Evolutionary conservation across 1,140 invertebrate species (phyloP).

Genomic region (Dendrolimus punctatus): DNA sequence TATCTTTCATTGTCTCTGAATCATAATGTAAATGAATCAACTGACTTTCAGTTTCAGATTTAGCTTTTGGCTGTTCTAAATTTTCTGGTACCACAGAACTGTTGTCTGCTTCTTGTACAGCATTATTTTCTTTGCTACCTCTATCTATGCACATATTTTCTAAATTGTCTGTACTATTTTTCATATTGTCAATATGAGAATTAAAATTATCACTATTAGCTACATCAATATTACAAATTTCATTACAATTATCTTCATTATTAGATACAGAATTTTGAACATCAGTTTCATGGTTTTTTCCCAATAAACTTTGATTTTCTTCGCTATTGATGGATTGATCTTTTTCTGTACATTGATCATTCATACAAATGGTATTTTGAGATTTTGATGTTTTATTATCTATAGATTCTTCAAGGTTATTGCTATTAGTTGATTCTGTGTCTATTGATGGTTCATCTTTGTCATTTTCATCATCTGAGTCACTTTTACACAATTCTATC

Average conservation of each 20-base stretch:
- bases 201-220: neutral
- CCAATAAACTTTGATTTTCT: too few species aligned
- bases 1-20: conserved; percentile 17
- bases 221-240: neutral
- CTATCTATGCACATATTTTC: too few species aligned
- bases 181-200: too few species aligned
- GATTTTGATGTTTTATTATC: conserved; percentile 2
- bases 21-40: conserved; percentile 37
- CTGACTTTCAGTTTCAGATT: conserved; percentile 31
- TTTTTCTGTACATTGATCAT: conserved; percentile 5
- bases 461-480: conserved; percentile 56
- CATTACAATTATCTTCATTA: neutral
- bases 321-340: neutral
- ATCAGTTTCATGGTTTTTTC: too few species aligned
- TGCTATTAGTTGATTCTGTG: conserved; percentile 6
- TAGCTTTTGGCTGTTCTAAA: conserved; percentile 6
- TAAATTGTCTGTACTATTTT: too few species aligned
- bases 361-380: neutral
- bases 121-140: neutral
- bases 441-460: conserved; percentile 2
- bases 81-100: neutral
- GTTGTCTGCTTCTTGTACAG: neutral
- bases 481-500: conserved; percentile 75
- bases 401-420: conserved; percentile 8
- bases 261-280: neutral